Evolutionary conservation across 2,888 invertebrate species (phyloP), one percentile per base, ranked within the genome.

Genomic region (Callinectes sapidus): DNA sequence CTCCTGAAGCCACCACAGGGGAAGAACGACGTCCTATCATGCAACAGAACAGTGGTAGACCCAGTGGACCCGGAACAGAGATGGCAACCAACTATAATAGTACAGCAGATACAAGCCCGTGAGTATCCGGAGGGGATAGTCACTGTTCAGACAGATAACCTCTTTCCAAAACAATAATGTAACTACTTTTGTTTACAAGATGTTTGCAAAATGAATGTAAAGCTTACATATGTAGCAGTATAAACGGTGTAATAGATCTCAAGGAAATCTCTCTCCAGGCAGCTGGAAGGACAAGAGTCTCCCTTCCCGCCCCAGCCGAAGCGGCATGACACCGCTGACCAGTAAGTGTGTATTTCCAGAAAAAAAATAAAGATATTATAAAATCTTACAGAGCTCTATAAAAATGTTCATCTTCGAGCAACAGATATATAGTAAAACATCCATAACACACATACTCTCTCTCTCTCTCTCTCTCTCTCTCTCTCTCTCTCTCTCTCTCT

Each of bases 11-110:
- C 71, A 32, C 88, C 54, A n/a, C n/a, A 18, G n/a, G 81, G 54
- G 81, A 89, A 23, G 91, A 91, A 48, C 88, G 71, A 6, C 89
- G 77, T 8, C 91, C 89, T 18, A 91, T 91, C 91, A 89, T 88
- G 66, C 18, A 10, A 8, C 35, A 13, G 2, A 61, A 28, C 48
- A 23, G 61, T 10, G 87, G 32, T 14, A n/a, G 10, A 1, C n/a
- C 71, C 18, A 10, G 6, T 35, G 81, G 14, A 6, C 28, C 81
- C 14, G 85, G 55, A 14, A 55, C 35, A 23, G 85, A 90, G n/a
- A 23, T 85, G 85, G 14, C 81, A 1, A 2, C 85, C 16, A 90
- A 90, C 55, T 90, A 90, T 48, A 90, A 90, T 55, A 48, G 54
- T n/a, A 77, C 55, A 18, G 28, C 5, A 42, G 61, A 28, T 10